Evolutionary conservation across 1,140 invertebrate species (phyloP), one percentile per base, ranked within the genome.

Genomic region (Cydia pomonella): DNA sequence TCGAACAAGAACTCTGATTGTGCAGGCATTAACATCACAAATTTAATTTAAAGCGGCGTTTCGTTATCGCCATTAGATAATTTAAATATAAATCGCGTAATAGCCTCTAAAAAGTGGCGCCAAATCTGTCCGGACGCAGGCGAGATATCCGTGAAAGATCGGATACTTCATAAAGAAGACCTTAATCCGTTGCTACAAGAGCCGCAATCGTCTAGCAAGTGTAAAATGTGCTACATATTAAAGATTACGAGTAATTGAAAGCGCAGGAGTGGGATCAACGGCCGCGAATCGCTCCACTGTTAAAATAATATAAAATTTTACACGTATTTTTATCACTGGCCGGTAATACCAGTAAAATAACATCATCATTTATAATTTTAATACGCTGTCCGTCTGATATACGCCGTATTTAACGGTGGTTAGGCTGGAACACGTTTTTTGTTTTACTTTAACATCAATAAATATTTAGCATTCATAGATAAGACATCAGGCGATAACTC

Each of bases 291-390:
- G 75, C 78, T 75, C 76, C 80, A 66, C 71, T 75, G 82, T 81
- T 79, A 82, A 86, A 87, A 86, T 86, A 80, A 84, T 87, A 87
- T 85, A 84, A 82, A 82, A 81, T 81, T 81, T 77, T 79, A 90
- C 88, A 88, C 85, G 82, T 85, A 88, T 88, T 86, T 85, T 82
- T 84, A 82, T 78, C 82, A 81, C 76, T 79, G 75, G 79, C 71
- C 21, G 44, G 44, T 72, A 47, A 50, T 72, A 72, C 71, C 71
- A 72, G 71, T 50, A 69, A 69, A 69, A 33, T 69, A 69, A 69
- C 16, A 33, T 33, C 64, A 69, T 69, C 27, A 69, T 69, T 69
- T 33, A 69, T 41, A 69, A 69, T 69, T 69, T 69, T 69, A 69
- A 69, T 69, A 69, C 64, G 33, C 64, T 66, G 64, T 69, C 64